These are phyloP conservation scores for Bubo scandiacus DNA, from an alignment of 2,113 vertebrate species.

Conservation along the genomic window DNA sequence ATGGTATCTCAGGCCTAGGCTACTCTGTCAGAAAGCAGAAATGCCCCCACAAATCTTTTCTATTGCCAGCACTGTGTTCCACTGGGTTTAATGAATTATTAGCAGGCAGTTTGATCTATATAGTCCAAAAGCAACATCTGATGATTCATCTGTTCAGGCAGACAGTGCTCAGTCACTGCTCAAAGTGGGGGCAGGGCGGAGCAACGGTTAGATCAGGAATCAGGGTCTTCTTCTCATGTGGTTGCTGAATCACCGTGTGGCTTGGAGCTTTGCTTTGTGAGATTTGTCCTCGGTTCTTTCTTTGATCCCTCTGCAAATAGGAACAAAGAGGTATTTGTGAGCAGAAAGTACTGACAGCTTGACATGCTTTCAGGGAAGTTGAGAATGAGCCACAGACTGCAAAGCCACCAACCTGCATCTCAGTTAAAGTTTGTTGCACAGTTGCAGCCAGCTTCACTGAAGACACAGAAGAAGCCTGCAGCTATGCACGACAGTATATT, in stretches of 20 bases:
- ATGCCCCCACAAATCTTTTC: neutral
- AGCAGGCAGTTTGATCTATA: neutral
- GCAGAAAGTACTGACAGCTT: neutral
- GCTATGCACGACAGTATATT: accelerated
- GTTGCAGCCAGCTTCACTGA: neutral
- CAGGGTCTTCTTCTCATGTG: neutral
- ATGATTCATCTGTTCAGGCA: neutral
- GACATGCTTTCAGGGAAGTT: neutral
- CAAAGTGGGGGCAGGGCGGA: no score
- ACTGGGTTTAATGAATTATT: neutral
- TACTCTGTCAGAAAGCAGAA: neutral
- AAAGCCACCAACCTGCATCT: neutral
- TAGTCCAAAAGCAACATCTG: neutral
- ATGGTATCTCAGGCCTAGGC: neutral
- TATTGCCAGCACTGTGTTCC: neutral
- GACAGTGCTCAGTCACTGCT: neutral
- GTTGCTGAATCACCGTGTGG: neutral
- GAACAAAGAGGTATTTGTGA: neutral
- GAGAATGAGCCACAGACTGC: neutral
- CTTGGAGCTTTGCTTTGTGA: neutral
- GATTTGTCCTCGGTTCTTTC: neutral
- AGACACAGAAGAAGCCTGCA: neutral
- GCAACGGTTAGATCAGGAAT: neutral
- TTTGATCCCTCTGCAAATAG: neutral
- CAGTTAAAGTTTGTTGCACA: neutral